A percentile compares a stretch with the other conserved stretches of the same genome.
phyloP scores from a whole-genome alignment of 2,888 invertebrate species.

The Azorinus chamasolen region DNA sequence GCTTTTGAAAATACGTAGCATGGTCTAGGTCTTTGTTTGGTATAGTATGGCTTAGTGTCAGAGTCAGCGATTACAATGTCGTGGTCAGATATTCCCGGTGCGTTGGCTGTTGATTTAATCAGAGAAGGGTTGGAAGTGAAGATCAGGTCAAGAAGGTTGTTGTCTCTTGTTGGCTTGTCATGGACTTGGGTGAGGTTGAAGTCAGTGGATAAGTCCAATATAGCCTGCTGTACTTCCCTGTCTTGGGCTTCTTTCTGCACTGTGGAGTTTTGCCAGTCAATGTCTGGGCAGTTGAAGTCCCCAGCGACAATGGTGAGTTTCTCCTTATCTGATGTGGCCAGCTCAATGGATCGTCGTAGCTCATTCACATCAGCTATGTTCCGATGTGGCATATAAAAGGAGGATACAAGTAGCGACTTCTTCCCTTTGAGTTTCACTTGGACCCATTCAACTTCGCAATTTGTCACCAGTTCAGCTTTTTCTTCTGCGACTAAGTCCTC shows the following conservation, averaged over 20 bases:
- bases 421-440: constrained; percentile 34
- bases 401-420: constrained; percentile 14
- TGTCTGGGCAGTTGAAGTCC: no score
- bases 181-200: constrained; percentile 39
- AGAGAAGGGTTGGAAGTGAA: constrained; percentile 46
- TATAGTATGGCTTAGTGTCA: constrained; percentile 40
- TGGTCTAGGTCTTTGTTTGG: constrained; percentile 26
- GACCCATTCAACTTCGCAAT: constrained; percentile 47
- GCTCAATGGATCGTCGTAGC: constrained; percentile 11
- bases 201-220: no score
- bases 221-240: constrained; percentile 2
- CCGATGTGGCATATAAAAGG: constrained; percentile 37
- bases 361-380: constrained; percentile 11
- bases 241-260: no score
- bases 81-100: constrained; percentile 41
- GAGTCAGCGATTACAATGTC: constrained; percentile 34
- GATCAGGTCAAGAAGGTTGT: constrained; percentile 34
- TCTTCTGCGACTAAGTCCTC: constrained; percentile 29
- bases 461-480: constrained; percentile 39
- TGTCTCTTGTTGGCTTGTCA: no score
- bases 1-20: constrained; percentile 33
- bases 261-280: no score
- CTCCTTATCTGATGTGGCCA: background rate
- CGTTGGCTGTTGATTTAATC: constrained; percentile 30
- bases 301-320: no score